Percentiles rank a stretch among this genome's conserved stretches.
Evolutionary conservation across 2,888 invertebrate genomes (phyloP).

Genomic region (Cecidostiba fungosa): DNA sequence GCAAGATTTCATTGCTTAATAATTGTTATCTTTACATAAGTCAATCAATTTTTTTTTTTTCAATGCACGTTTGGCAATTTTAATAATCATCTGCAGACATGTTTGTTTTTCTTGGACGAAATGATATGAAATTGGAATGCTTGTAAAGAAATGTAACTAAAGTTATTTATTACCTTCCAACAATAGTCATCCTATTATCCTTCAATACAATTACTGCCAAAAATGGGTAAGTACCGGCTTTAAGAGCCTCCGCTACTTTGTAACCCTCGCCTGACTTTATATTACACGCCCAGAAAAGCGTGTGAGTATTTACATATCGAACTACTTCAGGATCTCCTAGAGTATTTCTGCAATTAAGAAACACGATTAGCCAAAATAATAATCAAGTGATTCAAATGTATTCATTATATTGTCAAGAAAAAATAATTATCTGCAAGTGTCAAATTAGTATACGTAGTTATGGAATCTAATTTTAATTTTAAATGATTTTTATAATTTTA

Average conservation of each 20-base stretch:
- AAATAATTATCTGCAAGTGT: neutral
- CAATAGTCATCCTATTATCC: conserved; percentile 96
- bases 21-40: neutral
- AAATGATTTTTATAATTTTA: neutral
- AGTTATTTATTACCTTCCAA: conserved; percentile 82
- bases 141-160: conserved; percentile 22
- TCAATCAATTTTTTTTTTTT: neutral
- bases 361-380: conserved; percentile 63
- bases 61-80: neutral
- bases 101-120: neutral
- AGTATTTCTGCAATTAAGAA: conserved; percentile 83
- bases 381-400: conserved; percentile 14
- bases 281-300: conserved; percentile 97
- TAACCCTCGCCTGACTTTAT: conserved; percentile 94
- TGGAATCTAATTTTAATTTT: neutral
- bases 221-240: conserved; percentile 90
- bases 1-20: neutral
- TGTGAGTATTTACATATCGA: conserved; percentile 90
- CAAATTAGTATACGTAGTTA: neutral
- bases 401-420: neutral
- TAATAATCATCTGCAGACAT: neutral
- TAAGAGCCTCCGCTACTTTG: conserved; percentile 93
- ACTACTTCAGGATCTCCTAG: conserved; percentile 88
- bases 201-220: conserved; percentile 94
- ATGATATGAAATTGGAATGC: neutral